Percentiles rank a stretch among this genome's conserved stretches.
Evolutionary conservation across 2,113 vertebrate species (phyloP).

Genomic region (Salminus brasiliensis): DNA sequence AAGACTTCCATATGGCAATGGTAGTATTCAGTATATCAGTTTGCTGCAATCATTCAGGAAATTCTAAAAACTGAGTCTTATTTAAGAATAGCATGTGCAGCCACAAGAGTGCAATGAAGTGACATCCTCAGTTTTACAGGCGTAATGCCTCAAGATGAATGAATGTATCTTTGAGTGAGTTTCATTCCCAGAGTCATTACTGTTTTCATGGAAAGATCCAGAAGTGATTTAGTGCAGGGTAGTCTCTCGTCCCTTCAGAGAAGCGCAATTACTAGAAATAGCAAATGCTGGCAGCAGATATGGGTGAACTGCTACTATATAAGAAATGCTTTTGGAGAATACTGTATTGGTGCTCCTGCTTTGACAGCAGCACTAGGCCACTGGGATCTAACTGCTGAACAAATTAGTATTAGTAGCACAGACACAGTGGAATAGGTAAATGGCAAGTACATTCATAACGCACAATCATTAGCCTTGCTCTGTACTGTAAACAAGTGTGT

Average conservation of each 20-base stretch:
- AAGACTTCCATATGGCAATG: too few species aligned
- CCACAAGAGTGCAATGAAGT: not conserved
- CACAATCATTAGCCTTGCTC: not conserved
- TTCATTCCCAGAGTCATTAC: constrained; percentile 6
- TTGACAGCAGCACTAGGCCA: not conserved
- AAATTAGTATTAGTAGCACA: not conserved
- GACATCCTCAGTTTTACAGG: not conserved
- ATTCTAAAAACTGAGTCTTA: not conserved
- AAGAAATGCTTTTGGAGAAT: not conserved
- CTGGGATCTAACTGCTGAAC: not conserved
- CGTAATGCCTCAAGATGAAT: constrained; percentile 6
- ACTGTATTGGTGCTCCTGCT: not conserved
- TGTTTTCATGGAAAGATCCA: not conserved
- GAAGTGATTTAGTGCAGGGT: constrained; percentile 10
- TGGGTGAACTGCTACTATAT: not conserved
- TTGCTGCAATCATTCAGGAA: too few species aligned
- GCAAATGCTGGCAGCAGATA: not conserved
- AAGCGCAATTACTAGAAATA: constrained; percentile 4
- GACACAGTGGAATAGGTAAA: not conserved
- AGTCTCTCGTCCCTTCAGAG: not conserved
- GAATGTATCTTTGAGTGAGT: not conserved
- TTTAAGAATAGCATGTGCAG: not conserved
- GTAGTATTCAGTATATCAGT: too few species aligned
- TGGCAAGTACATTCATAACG: not conserved
- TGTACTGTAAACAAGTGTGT: not conserved